Conservation (phyloP, 1,140 invertebrate species). For the Stenopsyche tienmushanensis region DNA sequence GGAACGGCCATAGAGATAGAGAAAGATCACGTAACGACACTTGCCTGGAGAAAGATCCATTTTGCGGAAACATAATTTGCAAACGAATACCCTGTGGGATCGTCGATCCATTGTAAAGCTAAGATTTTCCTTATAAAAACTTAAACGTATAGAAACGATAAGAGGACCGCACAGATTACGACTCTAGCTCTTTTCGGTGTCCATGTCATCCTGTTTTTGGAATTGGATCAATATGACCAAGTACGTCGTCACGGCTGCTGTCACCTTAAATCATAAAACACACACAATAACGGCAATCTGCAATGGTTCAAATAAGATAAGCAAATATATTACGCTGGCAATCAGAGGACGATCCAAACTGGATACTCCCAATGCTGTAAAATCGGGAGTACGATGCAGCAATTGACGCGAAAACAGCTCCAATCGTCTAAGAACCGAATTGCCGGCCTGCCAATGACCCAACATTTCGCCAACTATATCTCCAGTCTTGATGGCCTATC, state of each 20-base stretch:
- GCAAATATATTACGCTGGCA: conserved; percentile 58
- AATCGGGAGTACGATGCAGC: conserved; percentile 60
- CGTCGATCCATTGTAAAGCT: background rate
- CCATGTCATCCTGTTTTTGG: conserved; percentile 56
- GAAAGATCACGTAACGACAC: background rate
- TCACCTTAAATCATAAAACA: conserved; percentile 63
- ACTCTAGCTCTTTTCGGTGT: conserved; percentile 7
- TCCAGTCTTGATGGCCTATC: conserved; percentile 50
- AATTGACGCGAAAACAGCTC: conserved; percentile 68
- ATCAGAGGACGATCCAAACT: conserved; percentile 62
- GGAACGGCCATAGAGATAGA: background rate
- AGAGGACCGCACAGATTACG: background rate
- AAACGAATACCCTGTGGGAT: background rate
- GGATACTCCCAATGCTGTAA: conserved; percentile 66
- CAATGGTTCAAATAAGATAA: background rate
- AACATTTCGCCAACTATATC: conserved; percentile 50
- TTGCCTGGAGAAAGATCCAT: background rate
- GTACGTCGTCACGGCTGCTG: conserved; percentile 68
- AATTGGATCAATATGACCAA: conserved; percentile 71
- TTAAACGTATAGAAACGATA: background rate
- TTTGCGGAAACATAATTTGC: background rate
- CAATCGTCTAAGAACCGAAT: conserved; percentile 50
- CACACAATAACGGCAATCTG: too few species aligned
- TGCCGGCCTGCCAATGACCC: conserved; percentile 46
- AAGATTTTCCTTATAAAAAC: background rate